Percentiles rank a stretch among this genome's conserved stretches.
Conservation (phyloP, 2,113 vertebrate genomes). For the Agapornis roseicollis region DNA sequence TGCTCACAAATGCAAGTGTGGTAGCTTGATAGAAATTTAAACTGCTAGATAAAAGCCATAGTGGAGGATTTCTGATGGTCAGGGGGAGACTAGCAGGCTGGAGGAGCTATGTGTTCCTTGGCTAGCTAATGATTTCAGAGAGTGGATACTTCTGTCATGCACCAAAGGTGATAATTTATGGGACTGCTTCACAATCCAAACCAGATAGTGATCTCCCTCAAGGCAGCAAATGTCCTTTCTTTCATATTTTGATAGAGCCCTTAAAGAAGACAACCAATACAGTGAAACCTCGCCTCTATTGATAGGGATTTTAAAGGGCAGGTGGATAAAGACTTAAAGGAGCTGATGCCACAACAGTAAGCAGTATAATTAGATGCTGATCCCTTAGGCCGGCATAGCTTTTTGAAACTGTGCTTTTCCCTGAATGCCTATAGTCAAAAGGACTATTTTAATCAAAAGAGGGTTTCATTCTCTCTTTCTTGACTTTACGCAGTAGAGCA, state of each 20-base stretch:
- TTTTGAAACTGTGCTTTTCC: background rate
- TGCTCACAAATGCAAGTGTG: background rate
- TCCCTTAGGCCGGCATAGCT: background rate
- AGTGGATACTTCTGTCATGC: background rate
- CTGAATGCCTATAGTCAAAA: background rate
- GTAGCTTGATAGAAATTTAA: background rate
- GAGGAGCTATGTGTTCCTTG: background rate
- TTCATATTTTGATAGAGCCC: background rate
- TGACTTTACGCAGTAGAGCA: accelerated
- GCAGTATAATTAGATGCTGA: background rate
- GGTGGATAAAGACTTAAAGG: background rate
- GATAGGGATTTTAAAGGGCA: slow-evolving; percentile 6
- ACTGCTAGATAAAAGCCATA: background rate
- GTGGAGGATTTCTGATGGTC: background rate
- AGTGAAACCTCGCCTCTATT: background rate
- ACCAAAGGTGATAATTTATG: background rate
- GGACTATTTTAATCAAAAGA: background rate
- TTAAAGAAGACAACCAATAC: background rate
- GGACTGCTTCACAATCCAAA: background rate
- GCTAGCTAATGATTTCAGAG: background rate
- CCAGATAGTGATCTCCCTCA: background rate
- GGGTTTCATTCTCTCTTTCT: background rate
- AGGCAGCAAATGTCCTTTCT: background rate
- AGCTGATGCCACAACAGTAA: background rate
- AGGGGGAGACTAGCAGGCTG: background rate